Base-by-base conservation (phyloP, 2,888 invertebrate genomes). In the Metacarcinus magister region DNA sequence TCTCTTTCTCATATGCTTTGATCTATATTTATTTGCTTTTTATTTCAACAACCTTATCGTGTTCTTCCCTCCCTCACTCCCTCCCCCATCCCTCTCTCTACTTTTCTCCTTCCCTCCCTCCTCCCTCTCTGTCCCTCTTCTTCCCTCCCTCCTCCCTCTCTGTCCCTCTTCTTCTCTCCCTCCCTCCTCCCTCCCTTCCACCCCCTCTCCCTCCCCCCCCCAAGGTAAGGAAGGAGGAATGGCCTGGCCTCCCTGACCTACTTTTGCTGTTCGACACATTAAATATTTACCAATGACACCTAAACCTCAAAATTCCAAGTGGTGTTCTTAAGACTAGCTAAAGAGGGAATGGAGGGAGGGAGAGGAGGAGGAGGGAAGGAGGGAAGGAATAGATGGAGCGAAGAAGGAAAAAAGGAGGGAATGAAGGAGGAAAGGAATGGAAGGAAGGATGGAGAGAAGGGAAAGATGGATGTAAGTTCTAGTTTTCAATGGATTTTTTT, bases 381-480 rank as follows among this genome's bases (percentile, higher is more conserved):
- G 60, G 32, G 93, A 32, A 23, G 32, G 13, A 32, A 7, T 13
- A 28, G 23, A 28, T 7, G 43, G 3, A 46, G 43, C 7, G 39
- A n/a, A n/a, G 48, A 19, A 16, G 23, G 39, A 28, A 16, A 32
- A 23, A 67, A 8, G n/a, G 43, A 43, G 67, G 39, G 93, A 67
- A 39, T 23, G 75, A 67, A 2, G 32, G 67, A 39, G 67, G 54
- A 67, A 93, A 32, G 67, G 60, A 54, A 48, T n/a, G 92, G 43
- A 32, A 43, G 67, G 4, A 82, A 60, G 32, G 87, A 60, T 87
- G 67, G 93, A 93, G 54, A 93, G 60, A 54, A 32, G 48, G 54
- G 48, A 54, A 54, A 48, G 54, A 48, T 0, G 54, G 0, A 3
- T 3, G 67, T 16, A 67, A 67, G 67, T 67, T 46, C 3, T 13